Evolutionary conservation across 2,113 vertebrate genomes (phyloP).

Genomic region (Macrotus californicus): DNA sequence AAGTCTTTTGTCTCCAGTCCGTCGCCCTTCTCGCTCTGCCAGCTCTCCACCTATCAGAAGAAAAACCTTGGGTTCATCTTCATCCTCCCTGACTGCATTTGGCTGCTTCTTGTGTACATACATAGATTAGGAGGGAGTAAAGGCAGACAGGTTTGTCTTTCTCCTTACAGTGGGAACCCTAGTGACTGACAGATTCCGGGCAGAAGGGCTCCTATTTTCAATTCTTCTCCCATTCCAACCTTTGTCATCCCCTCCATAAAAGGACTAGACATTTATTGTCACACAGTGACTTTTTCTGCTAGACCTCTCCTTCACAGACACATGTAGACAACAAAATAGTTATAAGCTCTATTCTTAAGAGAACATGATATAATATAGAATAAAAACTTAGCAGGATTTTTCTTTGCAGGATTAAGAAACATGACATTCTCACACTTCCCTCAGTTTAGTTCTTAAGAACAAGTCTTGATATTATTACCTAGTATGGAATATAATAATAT

Average conservation of each 20-base stretch:
- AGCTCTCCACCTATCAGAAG: background rate
- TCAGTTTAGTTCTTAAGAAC: background rate
- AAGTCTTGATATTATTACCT: background rate
- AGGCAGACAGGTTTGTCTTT: background rate
- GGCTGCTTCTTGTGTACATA: background rate
- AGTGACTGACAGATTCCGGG: background rate
- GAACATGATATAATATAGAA: background rate
- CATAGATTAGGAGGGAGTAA: background rate
- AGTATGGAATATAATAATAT: background rate
- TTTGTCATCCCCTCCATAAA: background rate
- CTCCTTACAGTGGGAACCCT: background rate
- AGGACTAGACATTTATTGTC: constrained; percentile 2
- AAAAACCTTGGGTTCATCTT: background rate
- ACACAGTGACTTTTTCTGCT: constrained; percentile 9
- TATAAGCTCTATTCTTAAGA: background rate
- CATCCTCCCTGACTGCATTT: background rate
- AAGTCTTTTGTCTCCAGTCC: background rate
- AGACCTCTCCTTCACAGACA: background rate
- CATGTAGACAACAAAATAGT: background rate
- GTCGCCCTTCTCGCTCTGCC: background rate
- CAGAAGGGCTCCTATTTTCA: background rate
- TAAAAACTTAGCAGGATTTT: background rate
- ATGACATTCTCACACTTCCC: background rate
- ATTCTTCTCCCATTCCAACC: background rate
- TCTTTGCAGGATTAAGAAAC: background rate